Evolutionary conservation across 2,797 vertebrate species (phyloP).

Genomic region (Cyprinella venusta): DNA sequence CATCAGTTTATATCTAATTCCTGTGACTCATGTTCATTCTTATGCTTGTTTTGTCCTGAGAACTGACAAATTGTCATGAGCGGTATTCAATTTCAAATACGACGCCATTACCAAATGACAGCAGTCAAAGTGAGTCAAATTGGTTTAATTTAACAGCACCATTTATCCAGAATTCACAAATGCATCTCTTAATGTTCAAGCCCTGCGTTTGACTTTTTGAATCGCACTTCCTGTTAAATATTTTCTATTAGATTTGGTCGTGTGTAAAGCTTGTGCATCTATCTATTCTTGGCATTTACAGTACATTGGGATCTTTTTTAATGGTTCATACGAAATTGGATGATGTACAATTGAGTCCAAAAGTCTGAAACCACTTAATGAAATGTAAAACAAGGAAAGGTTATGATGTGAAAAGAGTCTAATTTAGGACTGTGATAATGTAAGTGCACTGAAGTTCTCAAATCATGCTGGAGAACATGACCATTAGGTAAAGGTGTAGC

Average conservation of each 20-base stretch:
- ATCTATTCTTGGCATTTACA: not conserved
- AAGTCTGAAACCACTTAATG: not conserved
- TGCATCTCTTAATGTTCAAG: not conserved
- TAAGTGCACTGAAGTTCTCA: not conserved
- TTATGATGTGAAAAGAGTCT: not conserved
- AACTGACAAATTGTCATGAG: constrained; percentile 11
- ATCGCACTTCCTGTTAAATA: not conserved
- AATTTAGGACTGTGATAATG: not conserved
- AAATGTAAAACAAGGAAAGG: not conserved
- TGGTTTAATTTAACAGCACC: constrained; percentile 21
- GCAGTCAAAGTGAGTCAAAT: constrained; percentile 23
- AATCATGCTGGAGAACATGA: not conserved
- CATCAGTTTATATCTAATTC: constrained; percentile 30
- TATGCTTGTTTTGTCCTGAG: constrained; percentile 5
- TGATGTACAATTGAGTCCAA: not conserved
- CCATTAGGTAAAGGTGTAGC: not conserved
- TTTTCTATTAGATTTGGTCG: not conserved
- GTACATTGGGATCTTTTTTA: not conserved
- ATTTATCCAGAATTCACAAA: not conserved
- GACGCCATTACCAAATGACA: constrained; percentile 15
- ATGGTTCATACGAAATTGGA: not conserved
- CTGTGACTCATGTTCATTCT: constrained; percentile 46
- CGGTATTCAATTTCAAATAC: not conserved
- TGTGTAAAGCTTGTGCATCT: not conserved
- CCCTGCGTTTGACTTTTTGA: not conserved